Evolutionary conservation across 2,113 vertebrate species (phyloP).

Genomic region (Melanotaenia duboulayi): DNA sequence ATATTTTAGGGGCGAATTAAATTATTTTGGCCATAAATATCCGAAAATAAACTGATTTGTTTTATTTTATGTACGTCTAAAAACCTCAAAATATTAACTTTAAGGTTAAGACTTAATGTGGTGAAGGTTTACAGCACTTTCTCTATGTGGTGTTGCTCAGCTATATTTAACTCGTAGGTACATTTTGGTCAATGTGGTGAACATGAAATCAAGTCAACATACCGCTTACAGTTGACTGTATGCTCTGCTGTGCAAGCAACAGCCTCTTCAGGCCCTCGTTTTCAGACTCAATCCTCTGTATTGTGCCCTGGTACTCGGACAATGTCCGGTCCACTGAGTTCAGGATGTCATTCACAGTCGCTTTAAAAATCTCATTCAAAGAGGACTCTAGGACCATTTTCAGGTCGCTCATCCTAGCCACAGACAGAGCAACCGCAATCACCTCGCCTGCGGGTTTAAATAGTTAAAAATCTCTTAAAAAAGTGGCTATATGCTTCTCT

Average conservation of each 20-base stretch:
- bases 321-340: conserved; percentile 80
- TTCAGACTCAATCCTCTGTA: conserved; percentile 75
- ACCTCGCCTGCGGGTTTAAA: background rate
- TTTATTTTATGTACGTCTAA: too few species aligned
- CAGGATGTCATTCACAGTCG: conserved; percentile 81
- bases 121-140: too few species aligned
- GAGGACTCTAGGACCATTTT: conserved; percentile 78
- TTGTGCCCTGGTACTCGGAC: conserved; percentile 74
- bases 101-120: too few species aligned
- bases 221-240: conserved; percentile 49
- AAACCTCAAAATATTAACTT: too few species aligned
- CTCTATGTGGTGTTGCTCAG: too few species aligned
- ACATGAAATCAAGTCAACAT: background rate
- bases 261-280: conserved; percentile 77
- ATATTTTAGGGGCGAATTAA: background rate
- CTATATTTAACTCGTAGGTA: too few species aligned
- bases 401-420: conserved; percentile 71
- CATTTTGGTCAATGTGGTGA: background rate
- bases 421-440: conserved; percentile 14
- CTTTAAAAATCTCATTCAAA: conserved; percentile 80
- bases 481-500: conserved; percentile 39
- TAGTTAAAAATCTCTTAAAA: conserved; percentile 4
- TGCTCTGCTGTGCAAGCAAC: conserved; percentile 54
- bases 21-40: too few species aligned
- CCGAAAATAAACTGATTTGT: too few species aligned